A percentile compares a stretch with the other conserved stretches of the same genome.
Conservation (phyloP, 2,888 invertebrate species). For the Drosophila barbarae region DNA sequence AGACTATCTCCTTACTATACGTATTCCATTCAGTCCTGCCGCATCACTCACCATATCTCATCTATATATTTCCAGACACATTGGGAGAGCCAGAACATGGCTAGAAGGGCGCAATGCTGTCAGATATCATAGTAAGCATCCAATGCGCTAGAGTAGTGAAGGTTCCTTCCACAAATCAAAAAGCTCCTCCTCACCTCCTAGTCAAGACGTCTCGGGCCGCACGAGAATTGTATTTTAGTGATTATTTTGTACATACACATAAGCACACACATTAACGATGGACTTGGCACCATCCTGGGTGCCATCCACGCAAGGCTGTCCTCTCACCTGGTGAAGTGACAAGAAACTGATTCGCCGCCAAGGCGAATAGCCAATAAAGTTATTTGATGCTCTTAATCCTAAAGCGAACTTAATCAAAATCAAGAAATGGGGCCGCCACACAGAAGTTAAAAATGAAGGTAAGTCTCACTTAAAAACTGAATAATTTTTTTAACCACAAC, state of each 20-base stretch:
- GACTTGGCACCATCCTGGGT: background rate
- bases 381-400: constrained; percentile 34
- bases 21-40: constrained; percentile 23
- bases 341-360: constrained; percentile 31
- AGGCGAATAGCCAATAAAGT: constrained; percentile 45
- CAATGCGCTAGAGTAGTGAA: constrained; percentile 31
- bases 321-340: constrained; percentile 37
- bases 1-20: constrained; percentile 14
- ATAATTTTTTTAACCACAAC: background rate
- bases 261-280: constrained; percentile 13
- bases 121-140: constrained; percentile 72
- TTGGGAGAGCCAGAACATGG: constrained; percentile 65
- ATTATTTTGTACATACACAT: constrained; percentile 45
- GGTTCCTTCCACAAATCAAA: constrained; percentile 53
- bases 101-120: constrained; percentile 75
- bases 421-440: background rate
- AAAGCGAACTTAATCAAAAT: constrained; percentile 21
- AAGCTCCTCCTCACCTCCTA: constrained; percentile 52
- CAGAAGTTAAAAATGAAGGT: background rate
- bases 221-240: constrained; percentile 63
- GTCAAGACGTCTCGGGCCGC: constrained; percentile 59
- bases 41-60: constrained; percentile 65
- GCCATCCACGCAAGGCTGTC: constrained; percentile 18
- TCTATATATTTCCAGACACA: constrained; percentile 74
- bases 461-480: background rate